phyloP scores from a whole-genome alignment of 2,113 vertebrate genomes.

The Ophthalmolycus amberensis region DNA sequence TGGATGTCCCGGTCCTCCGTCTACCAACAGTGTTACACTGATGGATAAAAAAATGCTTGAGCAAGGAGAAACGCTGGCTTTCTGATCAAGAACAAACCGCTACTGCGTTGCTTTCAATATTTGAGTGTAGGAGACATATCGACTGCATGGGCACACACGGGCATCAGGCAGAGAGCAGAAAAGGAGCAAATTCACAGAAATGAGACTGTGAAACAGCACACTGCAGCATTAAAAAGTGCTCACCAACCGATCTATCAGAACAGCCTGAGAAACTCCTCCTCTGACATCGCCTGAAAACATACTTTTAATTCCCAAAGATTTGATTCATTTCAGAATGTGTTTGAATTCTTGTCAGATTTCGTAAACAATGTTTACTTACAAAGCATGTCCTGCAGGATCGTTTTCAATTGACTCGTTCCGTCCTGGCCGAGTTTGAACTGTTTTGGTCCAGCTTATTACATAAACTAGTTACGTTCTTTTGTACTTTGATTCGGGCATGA shows the following conservation, averaged over 20 bases:
- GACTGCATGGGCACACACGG: background rate
- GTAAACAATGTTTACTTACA: background rate
- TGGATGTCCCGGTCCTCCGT: constrained; percentile 17
- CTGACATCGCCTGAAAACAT: background rate
- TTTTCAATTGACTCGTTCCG: background rate
- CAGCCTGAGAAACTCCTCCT: background rate
- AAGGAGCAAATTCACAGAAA: constrained; percentile 11
- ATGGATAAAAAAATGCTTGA: constrained; percentile 44
- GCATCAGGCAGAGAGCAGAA: constrained; percentile 15
- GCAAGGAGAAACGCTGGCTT: constrained; percentile 36
- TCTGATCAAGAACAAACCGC: constrained; percentile 31
- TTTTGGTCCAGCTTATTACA: too few species aligned
- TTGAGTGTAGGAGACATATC: background rate
- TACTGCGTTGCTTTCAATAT: background rate
- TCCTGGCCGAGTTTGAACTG: too few species aligned
- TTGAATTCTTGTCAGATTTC: background rate
- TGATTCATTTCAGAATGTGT: background rate
- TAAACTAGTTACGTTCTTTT: too few species aligned
- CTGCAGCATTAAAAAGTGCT: background rate
- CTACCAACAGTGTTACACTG: background rate
- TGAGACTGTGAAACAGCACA: background rate
- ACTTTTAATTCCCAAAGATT: constrained; percentile 1
- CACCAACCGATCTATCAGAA: background rate
- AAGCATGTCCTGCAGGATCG: background rate
- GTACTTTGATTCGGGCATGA: too few species aligned